These are phyloP conservation scores for Sinocyclocheilus grahami DNA, from an alignment of 2,113 vertebrate species.

Conservation along the genomic window DNA sequence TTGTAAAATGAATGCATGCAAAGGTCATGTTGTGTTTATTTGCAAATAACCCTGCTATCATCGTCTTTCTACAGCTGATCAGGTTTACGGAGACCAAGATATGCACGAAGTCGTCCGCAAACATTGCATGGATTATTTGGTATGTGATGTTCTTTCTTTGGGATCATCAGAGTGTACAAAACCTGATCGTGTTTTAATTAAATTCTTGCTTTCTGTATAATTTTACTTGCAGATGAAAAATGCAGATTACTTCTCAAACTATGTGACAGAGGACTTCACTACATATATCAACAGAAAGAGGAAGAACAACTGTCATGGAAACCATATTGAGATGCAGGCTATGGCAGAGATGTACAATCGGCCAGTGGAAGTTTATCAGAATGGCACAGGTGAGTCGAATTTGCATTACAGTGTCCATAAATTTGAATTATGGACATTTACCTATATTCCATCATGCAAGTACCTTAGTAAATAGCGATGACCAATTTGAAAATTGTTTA, in stretches of 20 bases:
- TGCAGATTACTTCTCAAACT: conserved; percentile 94
- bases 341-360: conserved; percentile 98
- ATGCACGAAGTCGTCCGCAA: conserved; percentile 94
- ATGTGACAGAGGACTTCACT: conserved; percentile 95
- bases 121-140: conserved; percentile 94
- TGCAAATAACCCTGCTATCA: not conserved
- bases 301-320: conserved; percentile 95
- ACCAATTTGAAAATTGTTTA: not conserved
- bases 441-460: not conserved
- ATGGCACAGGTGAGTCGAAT: conserved; percentile 80
- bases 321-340: conserved; percentile 98
- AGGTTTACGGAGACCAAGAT: conserved; percentile 92
- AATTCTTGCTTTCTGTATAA: not conserved
- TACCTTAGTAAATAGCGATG: not conserved
- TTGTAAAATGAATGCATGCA: not conserved
- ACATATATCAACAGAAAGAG: conserved; percentile 96
- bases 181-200: not conserved
- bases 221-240: conserved; percentile 86
- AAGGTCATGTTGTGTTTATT: not conserved
- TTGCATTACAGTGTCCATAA: not conserved
- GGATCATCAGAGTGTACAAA: not conserved
- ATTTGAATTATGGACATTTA: not conserved
- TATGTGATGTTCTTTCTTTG: conserved; percentile 67
- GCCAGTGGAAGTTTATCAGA: conserved; percentile 93
- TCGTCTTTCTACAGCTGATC: conserved; percentile 79